These are phyloP conservation scores for Manduca sexta DNA, from an alignment of 1,140 invertebrate genomes.

Conservation along the genomic window DNA sequence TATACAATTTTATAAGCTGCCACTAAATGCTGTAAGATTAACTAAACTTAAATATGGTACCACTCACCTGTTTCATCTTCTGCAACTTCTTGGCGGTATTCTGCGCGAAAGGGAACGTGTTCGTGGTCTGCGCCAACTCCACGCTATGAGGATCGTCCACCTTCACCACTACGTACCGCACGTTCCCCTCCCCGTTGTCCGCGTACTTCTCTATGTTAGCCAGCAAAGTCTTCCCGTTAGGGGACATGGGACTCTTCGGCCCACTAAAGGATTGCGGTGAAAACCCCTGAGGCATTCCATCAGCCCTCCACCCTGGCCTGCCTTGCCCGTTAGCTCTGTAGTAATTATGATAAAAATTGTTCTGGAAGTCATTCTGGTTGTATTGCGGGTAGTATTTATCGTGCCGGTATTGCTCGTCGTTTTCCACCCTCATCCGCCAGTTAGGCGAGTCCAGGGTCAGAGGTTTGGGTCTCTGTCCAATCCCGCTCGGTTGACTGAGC, in stretches of 20 bases:
- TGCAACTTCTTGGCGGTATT: conserved; percentile 67
- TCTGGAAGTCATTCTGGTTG: conserved; percentile 29
- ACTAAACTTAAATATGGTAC: too few species aligned
- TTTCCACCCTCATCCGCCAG: conserved; percentile 39
- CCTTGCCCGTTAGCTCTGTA: conserved; percentile 33
- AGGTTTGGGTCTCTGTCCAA: conserved; percentile 84
- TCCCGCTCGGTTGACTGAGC: conserved; percentile 82
- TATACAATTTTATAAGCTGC: too few species aligned
- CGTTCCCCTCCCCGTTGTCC: conserved; percentile 30
- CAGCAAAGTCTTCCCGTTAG: conserved; percentile 47
- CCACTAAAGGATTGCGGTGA: conserved; percentile 36
- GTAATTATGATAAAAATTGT: conserved; percentile 40
- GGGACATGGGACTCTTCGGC: conserved; percentile 49
- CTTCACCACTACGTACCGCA: conserved; percentile 61
- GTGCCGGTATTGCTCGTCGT: conserved; percentile 38
- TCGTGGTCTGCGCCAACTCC: conserved; percentile 47
- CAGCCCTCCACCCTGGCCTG: conserved; percentile 32
- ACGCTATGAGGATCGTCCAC: conserved; percentile 50
- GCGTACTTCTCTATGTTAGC: conserved; percentile 63
- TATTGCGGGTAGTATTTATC: conserved; percentile 38
- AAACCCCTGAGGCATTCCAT: conserved; percentile 35
- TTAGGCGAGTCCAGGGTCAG: conserved; percentile 71
- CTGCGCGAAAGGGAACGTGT: conserved; percentile 57
- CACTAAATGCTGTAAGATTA: too few species aligned
- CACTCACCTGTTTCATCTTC: conserved; percentile 59